Conservation (phyloP, 2,888 invertebrate genomes). For the Pharmacophagus antenor region DNA sequence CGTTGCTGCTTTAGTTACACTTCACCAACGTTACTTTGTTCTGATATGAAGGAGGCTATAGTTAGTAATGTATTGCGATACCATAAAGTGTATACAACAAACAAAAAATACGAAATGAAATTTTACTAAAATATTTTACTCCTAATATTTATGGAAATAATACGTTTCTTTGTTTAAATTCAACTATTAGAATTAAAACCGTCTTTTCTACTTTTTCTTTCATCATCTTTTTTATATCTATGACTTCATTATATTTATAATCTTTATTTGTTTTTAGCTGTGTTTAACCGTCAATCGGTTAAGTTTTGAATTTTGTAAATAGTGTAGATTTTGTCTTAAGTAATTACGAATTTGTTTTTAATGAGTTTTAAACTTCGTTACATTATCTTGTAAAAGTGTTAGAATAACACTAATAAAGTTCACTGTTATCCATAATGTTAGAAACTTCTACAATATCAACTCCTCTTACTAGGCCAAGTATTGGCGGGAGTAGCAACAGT, state of each 20-base stretch:
- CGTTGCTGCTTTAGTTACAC: too few relatives aligned
- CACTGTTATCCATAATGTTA: conserved; percentile 47
- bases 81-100: too few relatives aligned
- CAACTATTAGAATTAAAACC: too few relatives aligned
- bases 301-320: conserved; percentile 41
- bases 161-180: too few relatives aligned
- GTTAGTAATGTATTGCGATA: too few relatives aligned
- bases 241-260: neutral
- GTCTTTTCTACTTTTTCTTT: neutral
- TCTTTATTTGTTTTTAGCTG: neutral
- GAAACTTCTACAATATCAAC: conserved; percentile 63
- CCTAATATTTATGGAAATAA: too few relatives aligned
- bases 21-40: too few relatives aligned
- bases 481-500: conserved; percentile 66
- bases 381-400: conserved; percentile 6
- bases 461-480: conserved; percentile 53
- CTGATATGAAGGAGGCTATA: too few relatives aligned
- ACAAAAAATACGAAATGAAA: too few relatives aligned
- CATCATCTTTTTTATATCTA: neutral
- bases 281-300: conserved; percentile 35
- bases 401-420: neutral
- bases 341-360: neutral
- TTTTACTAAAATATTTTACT: too few relatives aligned
- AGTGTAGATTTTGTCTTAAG: conserved; percentile 20
- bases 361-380: neutral